A percentile compares a stretch with the other conserved stretches of the same genome.
phyloP scores from a whole-genome alignment of 1,140 invertebrate genomes.

The Globodera rostochiensis region DNA sequence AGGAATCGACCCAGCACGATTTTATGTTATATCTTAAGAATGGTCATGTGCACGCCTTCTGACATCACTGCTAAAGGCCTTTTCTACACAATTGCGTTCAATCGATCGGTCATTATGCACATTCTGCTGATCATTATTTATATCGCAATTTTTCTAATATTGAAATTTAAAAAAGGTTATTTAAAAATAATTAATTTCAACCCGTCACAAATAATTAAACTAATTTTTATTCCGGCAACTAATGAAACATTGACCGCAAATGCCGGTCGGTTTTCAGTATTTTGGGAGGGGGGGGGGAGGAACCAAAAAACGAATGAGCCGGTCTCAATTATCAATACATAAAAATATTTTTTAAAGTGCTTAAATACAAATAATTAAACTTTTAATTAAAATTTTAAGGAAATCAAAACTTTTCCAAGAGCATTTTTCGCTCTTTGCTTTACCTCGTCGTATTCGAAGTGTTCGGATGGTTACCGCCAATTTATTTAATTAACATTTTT shows the following conservation, averaged over 20 bases:
- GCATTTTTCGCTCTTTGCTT: neutral
- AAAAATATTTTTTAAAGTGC: no score
- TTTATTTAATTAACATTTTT: neutral
- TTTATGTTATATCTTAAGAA: neutral
- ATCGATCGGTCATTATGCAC: neutral
- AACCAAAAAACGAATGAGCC: no score
- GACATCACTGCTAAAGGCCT: neutral
- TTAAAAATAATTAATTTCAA: no score
- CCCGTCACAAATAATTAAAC: no score
- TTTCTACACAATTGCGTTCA: neutral
- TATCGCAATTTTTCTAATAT: neutral
- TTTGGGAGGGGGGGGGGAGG: no score
- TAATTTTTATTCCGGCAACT: no score
- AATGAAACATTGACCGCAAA: no score
- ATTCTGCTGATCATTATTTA: neutral
- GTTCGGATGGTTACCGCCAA: neutral
- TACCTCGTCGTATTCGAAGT: neutral
- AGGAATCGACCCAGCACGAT: no score
- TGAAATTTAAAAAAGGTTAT: neutral
- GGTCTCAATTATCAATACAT: no score
- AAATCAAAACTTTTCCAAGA: neutral
- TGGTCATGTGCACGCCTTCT: neutral
- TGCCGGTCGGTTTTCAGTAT: no score
- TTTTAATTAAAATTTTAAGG: neutral
- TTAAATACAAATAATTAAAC: neutral